Conservation (phyloP, 1,140 invertebrate genomes). For the Dryas iulia region DNA sequence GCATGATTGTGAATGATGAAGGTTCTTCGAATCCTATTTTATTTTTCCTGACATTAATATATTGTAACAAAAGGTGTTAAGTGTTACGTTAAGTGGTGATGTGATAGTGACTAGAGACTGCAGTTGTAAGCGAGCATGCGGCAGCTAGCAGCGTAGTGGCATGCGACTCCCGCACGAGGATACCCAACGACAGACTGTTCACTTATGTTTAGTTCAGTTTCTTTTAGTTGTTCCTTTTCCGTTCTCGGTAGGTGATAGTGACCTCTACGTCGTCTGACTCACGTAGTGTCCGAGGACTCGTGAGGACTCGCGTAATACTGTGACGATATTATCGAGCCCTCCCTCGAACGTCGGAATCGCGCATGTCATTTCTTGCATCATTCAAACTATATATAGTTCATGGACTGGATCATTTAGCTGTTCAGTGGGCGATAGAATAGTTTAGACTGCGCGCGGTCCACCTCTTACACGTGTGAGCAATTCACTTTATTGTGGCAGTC, state of each 20-base stretch:
- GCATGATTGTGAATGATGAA: background rate
- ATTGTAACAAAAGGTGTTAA: background rate
- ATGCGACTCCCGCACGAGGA: slow-evolving; percentile 35
- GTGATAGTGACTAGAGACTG: background rate
- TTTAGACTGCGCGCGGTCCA: background rate
- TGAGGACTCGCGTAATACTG: slow-evolving; percentile 9
- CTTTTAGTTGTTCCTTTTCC: slow-evolving; percentile 30
- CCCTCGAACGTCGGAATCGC: slow-evolving; percentile 10
- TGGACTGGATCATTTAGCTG: background rate
- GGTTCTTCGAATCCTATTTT: background rate
- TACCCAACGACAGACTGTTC: slow-evolving; percentile 30
- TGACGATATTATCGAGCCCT: slow-evolving; percentile 2
- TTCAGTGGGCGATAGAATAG: slow-evolving; percentile 3
- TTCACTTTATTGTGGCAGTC: too few species aligned
- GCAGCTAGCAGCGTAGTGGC: slow-evolving; percentile 21
- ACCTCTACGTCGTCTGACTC: background rate
- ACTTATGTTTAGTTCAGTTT: slow-evolving; percentile 38
- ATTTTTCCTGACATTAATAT: background rate
- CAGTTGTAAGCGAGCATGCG: slow-evolving; percentile 9
- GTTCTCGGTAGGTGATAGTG: slow-evolving; percentile 25
- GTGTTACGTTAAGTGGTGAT: background rate
- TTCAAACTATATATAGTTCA: background rate
- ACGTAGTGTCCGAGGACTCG: background rate
- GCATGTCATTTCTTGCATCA: slow-evolving; percentile 14
- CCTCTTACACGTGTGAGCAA: too few species aligned